Conservation (phyloP, 2,797 vertebrate species). For the Anolis apletophallus region DNA sequence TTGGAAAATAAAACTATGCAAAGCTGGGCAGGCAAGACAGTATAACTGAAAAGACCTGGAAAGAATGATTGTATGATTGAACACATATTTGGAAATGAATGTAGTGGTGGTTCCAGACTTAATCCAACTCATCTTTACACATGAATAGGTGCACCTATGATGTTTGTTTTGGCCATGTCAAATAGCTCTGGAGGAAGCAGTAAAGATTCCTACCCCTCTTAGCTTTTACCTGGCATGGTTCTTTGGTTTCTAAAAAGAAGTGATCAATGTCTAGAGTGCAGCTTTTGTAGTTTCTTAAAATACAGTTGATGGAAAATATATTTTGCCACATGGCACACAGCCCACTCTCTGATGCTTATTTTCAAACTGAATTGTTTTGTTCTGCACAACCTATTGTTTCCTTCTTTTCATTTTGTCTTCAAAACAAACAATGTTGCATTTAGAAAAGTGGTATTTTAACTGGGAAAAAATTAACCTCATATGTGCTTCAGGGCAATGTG, state of each 20-base stretch:
- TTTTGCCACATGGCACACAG: slow-evolving; percentile 61
- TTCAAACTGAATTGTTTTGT: slow-evolving; percentile 70
- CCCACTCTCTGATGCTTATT: slow-evolving; percentile 64
- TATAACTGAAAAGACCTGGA: slow-evolving; percentile 14
- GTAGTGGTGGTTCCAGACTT: slow-evolving; percentile 42
- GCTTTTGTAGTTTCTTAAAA: slow-evolving; percentile 64
- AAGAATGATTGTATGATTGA: slow-evolving; percentile 21
- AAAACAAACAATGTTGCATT: slow-evolving; percentile 66
- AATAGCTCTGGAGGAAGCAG: background rate
- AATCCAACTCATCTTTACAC: slow-evolving; percentile 15
- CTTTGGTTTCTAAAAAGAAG: slow-evolving; percentile 52
- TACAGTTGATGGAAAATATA: slow-evolving; percentile 61
- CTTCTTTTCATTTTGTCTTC: slow-evolving; percentile 66
- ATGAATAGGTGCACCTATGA: slow-evolving; percentile 13
- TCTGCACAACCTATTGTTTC: slow-evolving; percentile 66
- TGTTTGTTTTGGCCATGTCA: slow-evolving; percentile 60
- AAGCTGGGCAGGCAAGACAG: background rate
- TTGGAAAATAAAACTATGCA: background rate
- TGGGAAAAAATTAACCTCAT: slow-evolving; percentile 59
- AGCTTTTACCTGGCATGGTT: slow-evolving; percentile 41
- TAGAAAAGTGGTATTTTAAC: slow-evolving; percentile 65
- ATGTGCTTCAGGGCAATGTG: slow-evolving; percentile 47
- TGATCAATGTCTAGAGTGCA: slow-evolving; percentile 16
- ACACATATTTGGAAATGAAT: slow-evolving; percentile 20
- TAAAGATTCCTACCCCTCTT: slow-evolving; percentile 6